Evolutionary conservation across 2,113 vertebrate genomes (phyloP).

Genomic region (Neoarius graeffei): DNA sequence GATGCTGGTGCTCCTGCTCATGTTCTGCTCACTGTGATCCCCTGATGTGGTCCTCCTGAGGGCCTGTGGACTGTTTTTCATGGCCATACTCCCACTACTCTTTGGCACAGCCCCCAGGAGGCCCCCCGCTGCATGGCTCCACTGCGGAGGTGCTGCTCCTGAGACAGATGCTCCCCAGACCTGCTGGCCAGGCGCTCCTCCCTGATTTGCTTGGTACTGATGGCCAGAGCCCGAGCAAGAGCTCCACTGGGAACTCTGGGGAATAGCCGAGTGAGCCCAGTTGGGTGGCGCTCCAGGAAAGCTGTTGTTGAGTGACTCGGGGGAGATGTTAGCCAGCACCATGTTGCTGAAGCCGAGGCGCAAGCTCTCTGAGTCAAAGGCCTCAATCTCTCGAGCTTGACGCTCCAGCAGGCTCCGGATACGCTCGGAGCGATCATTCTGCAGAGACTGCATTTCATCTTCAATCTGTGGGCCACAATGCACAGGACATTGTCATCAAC

Average conservation of each 20-base stretch:
- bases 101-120: constrained; percentile 84
- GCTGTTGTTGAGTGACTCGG: constrained; percentile 93
- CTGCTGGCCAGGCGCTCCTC: constrained; percentile 85
- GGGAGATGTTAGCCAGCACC: constrained; percentile 95
- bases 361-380: constrained; percentile 99
- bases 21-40: constrained; percentile 92
- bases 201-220: constrained; percentile 84
- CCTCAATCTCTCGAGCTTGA: constrained; percentile 96
- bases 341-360: constrained; percentile 98
- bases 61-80: constrained; percentile 96
- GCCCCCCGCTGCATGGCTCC: constrained; percentile 84
- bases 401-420: constrained; percentile 95
- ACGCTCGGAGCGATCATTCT: constrained; percentile 91
- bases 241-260: constrained; percentile 85
- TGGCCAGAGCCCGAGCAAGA: constrained; percentile 70
- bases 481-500: not conserved
- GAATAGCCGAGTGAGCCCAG: constrained; percentile 85
- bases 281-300: constrained; percentile 88
- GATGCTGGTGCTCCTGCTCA: constrained; percentile 99
- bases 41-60: constrained; percentile 95
- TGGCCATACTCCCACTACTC: constrained; percentile 80
- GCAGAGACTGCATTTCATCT: constrained; percentile 93
- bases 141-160: constrained; percentile 81
- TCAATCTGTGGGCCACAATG: constrained; percentile 80
- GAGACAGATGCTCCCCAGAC: constrained; percentile 89